Base-by-base conservation (phyloP, 2,797 vertebrate species). In the Rhinatrema bivittatum region DNA sequence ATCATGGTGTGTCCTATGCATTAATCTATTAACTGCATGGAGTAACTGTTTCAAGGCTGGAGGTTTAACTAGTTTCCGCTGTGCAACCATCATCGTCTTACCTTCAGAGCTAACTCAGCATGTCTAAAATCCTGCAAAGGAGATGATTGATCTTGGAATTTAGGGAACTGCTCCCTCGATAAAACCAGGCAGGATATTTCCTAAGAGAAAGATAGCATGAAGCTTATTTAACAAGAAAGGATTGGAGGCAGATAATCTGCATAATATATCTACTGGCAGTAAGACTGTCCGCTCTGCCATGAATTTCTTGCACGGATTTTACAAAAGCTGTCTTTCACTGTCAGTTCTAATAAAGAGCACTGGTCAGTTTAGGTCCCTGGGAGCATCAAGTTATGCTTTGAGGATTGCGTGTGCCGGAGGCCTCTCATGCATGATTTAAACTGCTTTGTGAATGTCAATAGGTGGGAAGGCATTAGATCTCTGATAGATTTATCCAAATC, bases 381-480 rank as follows among this genome's bases (percentile, higher is more conserved):
- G 81, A 83, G 74, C 58, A 3, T 47, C 39, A 79, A 74, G 70
- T 75, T 74, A 60, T 78, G 81, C 81, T 79, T 78, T 75, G 76
- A 79, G 79, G 82, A 80, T 81, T 83, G 60, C 65, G 57, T 82
- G 68, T 49, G 85, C 87, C 83, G 70, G 79, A 62, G 86, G 87
- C 86, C 72, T 72, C 83, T 84, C 85, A 84, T 90, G 85, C 86
- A 86, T 87, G 87, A 90, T 87, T 89, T 88, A 90, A 82, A 74
- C 71, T 89, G 83, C 84, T 86, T 86, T 87, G 87, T 88, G 85
- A 78, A 87, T 86, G 84, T 87, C 87, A 87, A 85, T 85, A 88
- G 83, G 85, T 86, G 81, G 79, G 75, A 82, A 81, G 80, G 80
- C 72, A 69, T 70, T 67, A 70, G 71, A 78, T 84, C 76, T 78